Percentiles rank a stretch among this genome's conserved stretches.
Evolutionary conservation across 2,113 vertebrate genomes (phyloP).

Genomic region (Sisor rabdophorus): DNA sequence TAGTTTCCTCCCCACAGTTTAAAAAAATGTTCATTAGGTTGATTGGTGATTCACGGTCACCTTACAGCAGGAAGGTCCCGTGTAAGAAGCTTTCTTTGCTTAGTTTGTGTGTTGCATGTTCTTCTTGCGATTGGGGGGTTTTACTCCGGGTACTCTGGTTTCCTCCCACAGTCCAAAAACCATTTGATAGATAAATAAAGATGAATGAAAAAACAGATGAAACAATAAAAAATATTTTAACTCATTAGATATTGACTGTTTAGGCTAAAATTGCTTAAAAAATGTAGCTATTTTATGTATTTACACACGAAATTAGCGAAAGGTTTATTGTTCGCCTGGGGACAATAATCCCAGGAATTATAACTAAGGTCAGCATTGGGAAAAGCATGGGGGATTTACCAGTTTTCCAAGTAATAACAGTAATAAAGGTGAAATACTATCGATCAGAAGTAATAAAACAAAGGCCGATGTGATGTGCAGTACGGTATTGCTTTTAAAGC

Average conservation of each 20-base stretch:
- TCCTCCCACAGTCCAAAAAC: too few relatives aligned
- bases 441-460: not conserved
- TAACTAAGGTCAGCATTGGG: not conserved
- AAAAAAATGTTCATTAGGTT: too few relatives aligned
- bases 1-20: too few relatives aligned
- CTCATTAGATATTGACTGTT: not conserved
- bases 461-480: not conserved
- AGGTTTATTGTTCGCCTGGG: not conserved
- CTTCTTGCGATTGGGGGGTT: too few relatives aligned
- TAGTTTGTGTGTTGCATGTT: too few relatives aligned
- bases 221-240: not conserved
- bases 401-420: not conserved
- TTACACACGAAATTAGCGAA: not conserved
- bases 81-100: too few relatives aligned
- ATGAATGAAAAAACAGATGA: not conserved
- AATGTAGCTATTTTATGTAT: not conserved
- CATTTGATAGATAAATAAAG: too few relatives aligned
- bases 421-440: constrained; percentile 9
- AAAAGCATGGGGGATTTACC: too few relatives aligned
- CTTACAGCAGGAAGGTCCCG: too few relatives aligned
- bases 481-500: not conserved
- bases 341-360: not conserved
- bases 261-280: not conserved
- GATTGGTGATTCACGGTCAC: too few relatives aligned
- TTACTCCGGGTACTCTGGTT: too few relatives aligned